Evolutionary conservation across 2,888 invertebrate genomes (phyloP).

Genomic region (Sminthurides aquaticus): DNA sequence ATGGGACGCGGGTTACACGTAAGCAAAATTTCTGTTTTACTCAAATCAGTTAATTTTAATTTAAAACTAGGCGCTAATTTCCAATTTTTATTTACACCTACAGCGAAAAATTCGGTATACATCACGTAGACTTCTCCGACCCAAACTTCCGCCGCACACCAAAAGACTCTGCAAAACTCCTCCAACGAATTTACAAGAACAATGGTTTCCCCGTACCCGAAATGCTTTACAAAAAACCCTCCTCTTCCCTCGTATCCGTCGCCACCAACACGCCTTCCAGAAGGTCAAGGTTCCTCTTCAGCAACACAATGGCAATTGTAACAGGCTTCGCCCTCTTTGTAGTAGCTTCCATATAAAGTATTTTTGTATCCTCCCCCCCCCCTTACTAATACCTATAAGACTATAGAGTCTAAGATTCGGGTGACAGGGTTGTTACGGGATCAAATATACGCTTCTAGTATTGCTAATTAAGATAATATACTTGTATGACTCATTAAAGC

Average conservation of each 20-base stretch:
- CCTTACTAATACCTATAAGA: too few relatives aligned
- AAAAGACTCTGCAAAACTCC: not conserved
- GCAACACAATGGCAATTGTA: not conserved
- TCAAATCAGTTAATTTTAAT: too few relatives aligned
- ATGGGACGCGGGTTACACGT: conserved; percentile 39
- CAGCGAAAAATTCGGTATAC: conserved; percentile 1
- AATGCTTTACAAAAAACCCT: not conserved
- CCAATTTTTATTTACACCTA: not conserved
- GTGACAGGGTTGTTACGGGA: too few relatives aligned
- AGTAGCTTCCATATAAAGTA: not conserved
- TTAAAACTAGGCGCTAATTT: not conserved
- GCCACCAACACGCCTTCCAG: not conserved
- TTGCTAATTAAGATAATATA: too few relatives aligned
- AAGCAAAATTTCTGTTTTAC: conserved; percentile 4
- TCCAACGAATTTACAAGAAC: not conserved
- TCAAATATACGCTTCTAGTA: too few relatives aligned
- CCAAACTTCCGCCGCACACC: not conserved
- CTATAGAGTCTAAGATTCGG: too few relatives aligned
- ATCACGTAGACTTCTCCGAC: conserved; percentile 1
- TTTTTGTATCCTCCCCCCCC: not conserved
- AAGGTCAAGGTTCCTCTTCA: not conserved
- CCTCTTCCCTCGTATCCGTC: not conserved
- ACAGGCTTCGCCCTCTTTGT: not conserved
- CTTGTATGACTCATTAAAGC: too few relatives aligned
- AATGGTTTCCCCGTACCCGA: conserved; percentile 1